Evolutionary conservation across 1,140 invertebrate genomes (phyloP).

Genomic region (Hermetia illucens): DNA sequence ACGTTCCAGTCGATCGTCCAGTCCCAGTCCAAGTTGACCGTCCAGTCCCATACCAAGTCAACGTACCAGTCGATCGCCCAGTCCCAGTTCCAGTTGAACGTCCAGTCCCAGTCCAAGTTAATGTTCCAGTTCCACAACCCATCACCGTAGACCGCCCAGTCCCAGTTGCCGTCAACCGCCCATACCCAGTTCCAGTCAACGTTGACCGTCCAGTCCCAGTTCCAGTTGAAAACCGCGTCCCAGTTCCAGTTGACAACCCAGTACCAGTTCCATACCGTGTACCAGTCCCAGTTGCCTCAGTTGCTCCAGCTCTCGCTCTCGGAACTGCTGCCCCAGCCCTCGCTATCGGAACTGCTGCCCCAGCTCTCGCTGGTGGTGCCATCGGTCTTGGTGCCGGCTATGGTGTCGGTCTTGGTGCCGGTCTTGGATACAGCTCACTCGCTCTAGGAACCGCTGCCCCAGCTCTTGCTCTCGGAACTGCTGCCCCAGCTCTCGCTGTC

Average conservation of each 20-base stretch:
- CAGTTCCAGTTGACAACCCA: conserved; percentile 37
- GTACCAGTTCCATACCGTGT: conserved; percentile 44
- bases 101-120: conserved; percentile 38
- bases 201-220: conserved; percentile 40
- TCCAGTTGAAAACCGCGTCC: conserved; percentile 37
- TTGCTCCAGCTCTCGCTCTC: conserved; percentile 34
- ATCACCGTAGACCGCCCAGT: conserved; percentile 39
- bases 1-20: conserved; percentile 55
- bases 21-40: conserved; percentile 54
- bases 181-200: conserved; percentile 41
- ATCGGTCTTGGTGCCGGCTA: conserved; percentile 7
- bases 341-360: conserved; percentile 23
- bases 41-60: conserved; percentile 45
- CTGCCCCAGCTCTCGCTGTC: conserved; percentile 14
- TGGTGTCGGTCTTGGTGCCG: conserved; percentile 4
- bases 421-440: not conserved
- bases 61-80: conserved; percentile 42
- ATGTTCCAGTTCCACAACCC: conserved; percentile 37
- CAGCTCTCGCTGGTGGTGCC: conserved; percentile 9
- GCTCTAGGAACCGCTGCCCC: conserved; percentile 31
- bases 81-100: conserved; percentile 39
- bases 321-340: conserved; percentile 21
- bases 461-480: conserved; percentile 34
- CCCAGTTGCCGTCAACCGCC: conserved; percentile 39
- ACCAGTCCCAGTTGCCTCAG: conserved; percentile 34